These are phyloP conservation scores for Megaceryle alcyon DNA, from an alignment of 2,797 vertebrate species.

Conservation along the genomic window DNA sequence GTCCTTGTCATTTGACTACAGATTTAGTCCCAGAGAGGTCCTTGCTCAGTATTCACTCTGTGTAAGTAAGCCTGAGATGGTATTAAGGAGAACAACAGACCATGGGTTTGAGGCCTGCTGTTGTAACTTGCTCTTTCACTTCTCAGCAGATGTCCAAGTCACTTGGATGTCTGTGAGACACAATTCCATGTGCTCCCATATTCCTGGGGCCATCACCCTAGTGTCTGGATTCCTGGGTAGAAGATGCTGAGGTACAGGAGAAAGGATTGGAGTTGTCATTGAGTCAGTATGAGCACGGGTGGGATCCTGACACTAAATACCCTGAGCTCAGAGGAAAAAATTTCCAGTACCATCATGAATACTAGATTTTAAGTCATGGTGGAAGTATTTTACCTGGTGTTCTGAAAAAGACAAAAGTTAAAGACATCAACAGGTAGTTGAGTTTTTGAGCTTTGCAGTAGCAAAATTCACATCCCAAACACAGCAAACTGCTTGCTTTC, in stretches of 20 bases:
- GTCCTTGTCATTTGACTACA: not conserved
- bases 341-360: not conserved
- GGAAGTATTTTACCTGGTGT: not conserved
- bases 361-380: not conserved
- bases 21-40: not conserved
- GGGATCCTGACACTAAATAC: not conserved
- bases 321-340: not conserved
- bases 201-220: not conserved
- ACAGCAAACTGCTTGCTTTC: not conserved
- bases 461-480: not conserved
- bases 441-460: too few relatives aligned
- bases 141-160: not conserved
- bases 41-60: not conserved
- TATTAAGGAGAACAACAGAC: not conserved
- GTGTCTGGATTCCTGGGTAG: not conserved
- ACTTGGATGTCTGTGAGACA: not conserved
- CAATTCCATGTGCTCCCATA: not conserved
- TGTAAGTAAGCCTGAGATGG: not conserved
- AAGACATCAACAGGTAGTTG: not conserved
- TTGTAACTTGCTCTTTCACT: not conserved
- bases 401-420: not conserved
- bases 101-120: not conserved
- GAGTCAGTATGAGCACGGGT: not conserved
- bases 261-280: not conserved
- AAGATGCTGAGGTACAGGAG: not conserved